Conservation (phyloP, 2,797 vertebrate genomes). For the Eupleurogrammus muticus region DNA sequence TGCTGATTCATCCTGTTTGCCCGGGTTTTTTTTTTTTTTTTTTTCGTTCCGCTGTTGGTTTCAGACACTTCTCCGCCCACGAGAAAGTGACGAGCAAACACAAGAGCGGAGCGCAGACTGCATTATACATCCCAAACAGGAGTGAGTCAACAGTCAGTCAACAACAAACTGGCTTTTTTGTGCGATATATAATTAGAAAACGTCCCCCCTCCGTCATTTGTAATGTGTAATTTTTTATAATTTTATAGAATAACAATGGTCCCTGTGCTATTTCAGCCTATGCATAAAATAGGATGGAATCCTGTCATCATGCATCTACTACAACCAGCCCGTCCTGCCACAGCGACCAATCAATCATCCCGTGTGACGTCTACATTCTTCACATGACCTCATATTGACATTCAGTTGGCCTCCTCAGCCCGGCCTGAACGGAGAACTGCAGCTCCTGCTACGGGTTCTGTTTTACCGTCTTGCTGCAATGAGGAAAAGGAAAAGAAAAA, state of each 20-base stretch:
- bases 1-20: constrained; percentile 18
- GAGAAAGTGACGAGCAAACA: constrained; percentile 41
- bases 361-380: constrained; percentile 3
- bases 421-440: neutral
- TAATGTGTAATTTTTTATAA: neutral
- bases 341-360: constrained; percentile 11
- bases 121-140: constrained; percentile 23
- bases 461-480: constrained; percentile 4
- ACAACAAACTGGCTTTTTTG: constrained; percentile 17
- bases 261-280: neutral
- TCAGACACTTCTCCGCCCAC: constrained; percentile 40
- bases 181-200: constrained; percentile 19
- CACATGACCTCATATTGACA: neutral
- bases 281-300: no score
- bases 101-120: constrained; percentile 44
- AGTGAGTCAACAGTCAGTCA: constrained; percentile 54
- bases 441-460: neutral
- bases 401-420: neutral
- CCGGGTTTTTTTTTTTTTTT: no score
- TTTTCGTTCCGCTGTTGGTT: constrained; percentile 30
- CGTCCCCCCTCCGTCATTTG: neutral
- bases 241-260: no score
- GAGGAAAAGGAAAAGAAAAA: neutral
- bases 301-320: constrained; percentile 9
- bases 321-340: neutral